Base-by-base conservation (phyloP, 2,888 invertebrate genomes). In the Andrena fulva region DNA sequence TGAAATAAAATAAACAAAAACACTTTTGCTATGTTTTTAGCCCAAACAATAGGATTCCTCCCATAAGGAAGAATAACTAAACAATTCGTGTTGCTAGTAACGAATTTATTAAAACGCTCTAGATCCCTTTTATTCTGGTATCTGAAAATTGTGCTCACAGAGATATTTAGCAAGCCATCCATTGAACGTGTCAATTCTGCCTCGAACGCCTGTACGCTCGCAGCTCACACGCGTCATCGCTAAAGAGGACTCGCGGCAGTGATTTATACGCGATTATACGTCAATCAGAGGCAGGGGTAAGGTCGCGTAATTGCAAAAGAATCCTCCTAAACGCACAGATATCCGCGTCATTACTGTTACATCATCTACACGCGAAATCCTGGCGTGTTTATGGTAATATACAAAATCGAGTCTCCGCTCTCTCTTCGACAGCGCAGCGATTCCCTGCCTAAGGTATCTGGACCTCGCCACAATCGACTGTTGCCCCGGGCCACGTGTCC, bases 231-330 rank as follows among this genome's bases (percentile, higher is more conserved):
- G 50, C 50, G 82, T 75, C 75, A 82, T 85, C 82, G 76, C 70
- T 70, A 81, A 87, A 82, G 75, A 69, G 73, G 69, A 73, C 71
- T 75, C 54, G 70, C 74, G 60, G 62, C 67, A 68, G 84, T 80
- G 84, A 88, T 87, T 87, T 88, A 88, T 82, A 54, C 81, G 56
- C 64, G 83, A 85, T 86, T 76, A 68, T 76, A 60, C 67, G 50
- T 59, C 70, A 76, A 75, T 82, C 77, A 73, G 75, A 80, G 88
- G 83, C 83, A 88, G 88, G 87, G 85, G 89, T 82, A 82, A 89
- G 87, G 87, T 82, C 89, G 80, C 77, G 80, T 72, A 64, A 72
- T 20, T 42, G 5, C 29, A 4, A 35, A 31, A 60, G 77, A 84
- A 82, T 77, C 69, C 52, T 63, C 62, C 82, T 80, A 87, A 82